Base-by-base conservation (phyloP, 2,113 vertebrate species). In the Brienomyrus longianalis region DNA sequence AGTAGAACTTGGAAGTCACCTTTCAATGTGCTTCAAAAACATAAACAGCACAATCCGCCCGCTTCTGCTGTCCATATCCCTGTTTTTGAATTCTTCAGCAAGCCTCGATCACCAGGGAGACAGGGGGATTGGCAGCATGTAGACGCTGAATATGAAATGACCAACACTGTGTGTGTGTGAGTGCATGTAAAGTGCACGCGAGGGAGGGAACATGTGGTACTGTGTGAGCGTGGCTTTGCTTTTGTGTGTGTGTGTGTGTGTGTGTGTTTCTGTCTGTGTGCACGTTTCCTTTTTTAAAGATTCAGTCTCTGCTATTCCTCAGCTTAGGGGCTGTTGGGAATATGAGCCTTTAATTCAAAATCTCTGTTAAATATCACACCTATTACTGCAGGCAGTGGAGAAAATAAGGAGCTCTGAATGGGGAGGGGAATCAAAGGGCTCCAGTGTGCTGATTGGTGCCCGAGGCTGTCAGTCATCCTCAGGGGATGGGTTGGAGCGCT, bases 1-100 rank as follows among this genome's bases (percentile, higher is more conserved):
- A 74, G 66, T 74, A 80, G 62, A 27, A 51, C 70, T 89, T 89
- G 88, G 62, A 89, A 89, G 66, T 89, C 88, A 89, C 88, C 88
- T 89, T 77, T 77, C 59, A 51, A 89, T 51, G 56, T 27, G 31
- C 77, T 88, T 70, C 45, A 45, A 47, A 84, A 47, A 48, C 45
- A 84, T 84, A 48, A 84, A 84, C 39, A 84, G 19, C 19, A 9
- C 35, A 84, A 48, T 23, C 45, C 39, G 39, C 21, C 21, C 9
- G 19, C 15, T 48, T 23, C 21, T 10, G 19, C 83, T 84, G 45
- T 84, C 43, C 43, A 6, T 86, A 7, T 86, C 50, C 23, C 88
- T 51, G 66, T 52, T 83, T 89, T 56, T 70, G 88, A 89, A 83
- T 89, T 83, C 88, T 45, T 52, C n/a, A 47, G 50, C 70, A 54